Base-by-base conservation (phyloP, 1,140 invertebrate species). In the Drosophila mayri region DNA sequence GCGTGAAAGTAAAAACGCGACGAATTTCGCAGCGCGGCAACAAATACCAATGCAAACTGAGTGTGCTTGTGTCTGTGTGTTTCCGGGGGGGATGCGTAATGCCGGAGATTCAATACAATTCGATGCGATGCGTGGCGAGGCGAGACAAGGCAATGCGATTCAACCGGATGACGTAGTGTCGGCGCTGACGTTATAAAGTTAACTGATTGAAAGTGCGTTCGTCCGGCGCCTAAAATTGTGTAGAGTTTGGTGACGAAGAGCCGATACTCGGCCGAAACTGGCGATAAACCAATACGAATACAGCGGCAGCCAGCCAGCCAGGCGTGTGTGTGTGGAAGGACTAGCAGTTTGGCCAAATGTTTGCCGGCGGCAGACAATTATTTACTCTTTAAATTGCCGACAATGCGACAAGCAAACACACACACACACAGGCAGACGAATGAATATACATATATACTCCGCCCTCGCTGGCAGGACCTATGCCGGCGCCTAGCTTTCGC, bases 141-240 rank as follows among this genome's bases (percentile, higher is more conserved):
- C 47, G 28, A 50, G 20, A 18, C 47, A 30, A 50, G 49, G n/a
- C 49, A 12, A 74, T 46, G 32, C 61, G 43, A 47, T 86, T 65
- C 63, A 40, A 61, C 47, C 59, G 55, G 52, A 78, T 78, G 73
- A 84, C 85, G 84, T 88, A 88, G 84, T 88, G 84, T 90, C 77
- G 81, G 46, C 82, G 73, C 41, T 90, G 84, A 80, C 85, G 84
- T 60, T 84, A 63, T 78, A 90, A 88, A 81, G 73, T 90, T 88
- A 88, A 88, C 84, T 88, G 84, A 88, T 88, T 90, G 85, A 88
- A 87, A 88, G 84, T 88, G 84, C 81, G 79, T 87, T 86, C 85
- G 68, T 47, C 80, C 75, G 77, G 64, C 72, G 85, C 84, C 84
- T 88, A 88, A 88, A 87, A 84, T 74, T 90, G 67, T 90, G 81